phyloP scores from a whole-genome alignment of 2,797 vertebrate species.

The Channa striata region DNA sequence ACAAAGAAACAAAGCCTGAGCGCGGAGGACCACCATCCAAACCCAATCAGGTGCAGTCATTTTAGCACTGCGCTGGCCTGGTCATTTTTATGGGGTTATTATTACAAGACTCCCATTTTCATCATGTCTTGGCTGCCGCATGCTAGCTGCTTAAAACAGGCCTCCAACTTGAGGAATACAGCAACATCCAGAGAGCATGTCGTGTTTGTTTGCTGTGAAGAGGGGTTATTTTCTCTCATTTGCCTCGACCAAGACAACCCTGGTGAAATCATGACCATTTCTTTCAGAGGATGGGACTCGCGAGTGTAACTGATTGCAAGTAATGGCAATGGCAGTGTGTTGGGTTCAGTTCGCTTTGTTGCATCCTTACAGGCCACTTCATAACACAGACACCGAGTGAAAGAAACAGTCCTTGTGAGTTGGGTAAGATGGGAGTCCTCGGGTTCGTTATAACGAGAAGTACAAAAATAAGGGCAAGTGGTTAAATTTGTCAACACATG shows the following conservation, averaged over 20 bases:
- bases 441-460: conserved; percentile 14
- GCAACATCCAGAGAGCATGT: conserved; percentile 4
- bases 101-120: conserved; percentile 5
- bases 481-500: no score
- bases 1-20: conserved; percentile 37
- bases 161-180: not conserved
- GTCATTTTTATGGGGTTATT: conserved; percentile 34
- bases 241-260: conserved; percentile 35
- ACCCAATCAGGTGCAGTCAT: conserved; percentile 55
- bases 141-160: conserved; percentile 13
- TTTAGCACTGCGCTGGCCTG: conserved; percentile 15
- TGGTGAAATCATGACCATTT: conserved; percentile 48
- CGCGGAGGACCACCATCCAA: conserved; percentile 44
- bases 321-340: conserved; percentile 39
- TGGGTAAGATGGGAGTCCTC: conserved; percentile 13
- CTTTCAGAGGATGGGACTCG: conserved; percentile 39
- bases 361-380: conserved; percentile 21
- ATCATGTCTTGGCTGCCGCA: not conserved
- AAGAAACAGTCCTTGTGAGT: conserved; percentile 14
- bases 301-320: conserved; percentile 58
- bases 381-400: conserved; percentile 17
- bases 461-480: no score
- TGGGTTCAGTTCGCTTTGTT: conserved; percentile 33
- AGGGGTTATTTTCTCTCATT: conserved; percentile 47
- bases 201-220: conserved; percentile 32